Conservation (phyloP, 2,888 invertebrate species). For the Troides oblongomaculatus region DNA sequence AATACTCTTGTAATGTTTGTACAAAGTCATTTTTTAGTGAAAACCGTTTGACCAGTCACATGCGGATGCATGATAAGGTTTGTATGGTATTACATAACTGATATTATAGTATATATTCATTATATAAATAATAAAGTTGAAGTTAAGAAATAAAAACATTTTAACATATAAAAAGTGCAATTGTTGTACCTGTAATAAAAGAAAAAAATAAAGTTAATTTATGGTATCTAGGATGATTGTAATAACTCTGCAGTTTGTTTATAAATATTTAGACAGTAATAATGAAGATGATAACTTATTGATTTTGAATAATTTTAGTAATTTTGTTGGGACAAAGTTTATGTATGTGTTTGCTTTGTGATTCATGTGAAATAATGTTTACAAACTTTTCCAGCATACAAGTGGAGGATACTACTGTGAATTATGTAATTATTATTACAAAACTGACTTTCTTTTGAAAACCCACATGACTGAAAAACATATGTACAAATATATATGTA, state of each 20-base stretch:
- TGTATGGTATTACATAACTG: conserved; percentile 26
- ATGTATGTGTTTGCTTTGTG: not conserved
- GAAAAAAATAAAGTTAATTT: too few species aligned
- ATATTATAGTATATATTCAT: too few species aligned
- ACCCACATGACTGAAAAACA: conserved; percentile 69
- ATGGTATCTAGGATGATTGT: too few species aligned
- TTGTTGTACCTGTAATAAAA: too few species aligned
- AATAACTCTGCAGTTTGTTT: too few species aligned
- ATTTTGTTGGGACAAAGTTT: not conserved
- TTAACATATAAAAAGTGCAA: too few species aligned
- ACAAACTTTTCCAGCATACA: conserved; percentile 50
- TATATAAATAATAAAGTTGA: too few species aligned
- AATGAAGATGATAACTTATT: too few species aligned
- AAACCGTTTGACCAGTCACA: conserved; percentile 51
- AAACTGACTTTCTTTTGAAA: conserved; percentile 64
- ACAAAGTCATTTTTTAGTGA: conserved; percentile 53
- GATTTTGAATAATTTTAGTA: not conserved
- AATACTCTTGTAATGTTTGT: conserved; percentile 53
- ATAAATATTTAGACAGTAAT: too few species aligned
- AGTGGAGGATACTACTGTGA: conserved; percentile 60
- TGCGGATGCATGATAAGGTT: conserved; percentile 69
- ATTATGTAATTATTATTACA: conserved; percentile 63
- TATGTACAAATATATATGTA: conserved; percentile 72
- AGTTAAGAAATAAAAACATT: too few species aligned
- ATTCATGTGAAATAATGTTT: not conserved